Percentiles rank a stretch among this genome's conserved stretches.
These are phyloP conservation scores for Temnothorax rugatulus DNA, from an alignment of 2,888 invertebrate species.

Conservation along the genomic window DNA sequence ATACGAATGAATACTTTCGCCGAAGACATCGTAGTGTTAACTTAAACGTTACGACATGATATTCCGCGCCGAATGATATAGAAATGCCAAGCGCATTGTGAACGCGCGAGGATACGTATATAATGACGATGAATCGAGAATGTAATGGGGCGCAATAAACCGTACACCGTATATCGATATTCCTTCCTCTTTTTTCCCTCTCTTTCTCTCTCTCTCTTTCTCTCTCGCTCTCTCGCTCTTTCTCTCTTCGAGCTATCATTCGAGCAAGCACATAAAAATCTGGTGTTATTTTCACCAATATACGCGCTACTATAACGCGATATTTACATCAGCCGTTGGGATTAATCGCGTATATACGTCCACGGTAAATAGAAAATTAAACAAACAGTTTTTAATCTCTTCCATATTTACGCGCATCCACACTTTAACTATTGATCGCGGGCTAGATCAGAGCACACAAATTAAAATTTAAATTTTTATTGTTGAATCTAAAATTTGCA, in stretches of 20 bases:
- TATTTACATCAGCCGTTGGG: constrained; percentile 54
- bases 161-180: constrained; percentile 33
- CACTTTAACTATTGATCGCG: constrained; percentile 7
- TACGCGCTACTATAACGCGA: constrained; percentile 55
- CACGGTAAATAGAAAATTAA: constrained; percentile 47
- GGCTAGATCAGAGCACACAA: background rate
- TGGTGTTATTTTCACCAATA: constrained; percentile 60
- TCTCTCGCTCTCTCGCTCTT: background rate
- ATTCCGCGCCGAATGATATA: constrained; percentile 36
- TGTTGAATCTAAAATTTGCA: background rate
- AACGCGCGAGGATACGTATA: constrained; percentile 32
- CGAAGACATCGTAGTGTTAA: constrained; percentile 55
- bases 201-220: background rate
- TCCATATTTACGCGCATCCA: constrained; percentile 10
- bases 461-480: constrained; percentile 32
- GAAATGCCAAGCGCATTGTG: constrained; percentile 39
- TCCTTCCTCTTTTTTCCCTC: background rate
- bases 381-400: constrained; percentile 30
- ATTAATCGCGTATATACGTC: constrained; percentile 23
- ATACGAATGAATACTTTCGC: background rate
- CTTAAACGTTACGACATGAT: constrained; percentile 41
- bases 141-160: constrained; percentile 48
- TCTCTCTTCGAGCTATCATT: background rate
- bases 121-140: constrained; percentile 55
- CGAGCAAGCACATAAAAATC: constrained; percentile 31